Evolutionary conservation across 2,888 invertebrate genomes (phyloP).

Genomic region (Tillus elongatus): DNA sequence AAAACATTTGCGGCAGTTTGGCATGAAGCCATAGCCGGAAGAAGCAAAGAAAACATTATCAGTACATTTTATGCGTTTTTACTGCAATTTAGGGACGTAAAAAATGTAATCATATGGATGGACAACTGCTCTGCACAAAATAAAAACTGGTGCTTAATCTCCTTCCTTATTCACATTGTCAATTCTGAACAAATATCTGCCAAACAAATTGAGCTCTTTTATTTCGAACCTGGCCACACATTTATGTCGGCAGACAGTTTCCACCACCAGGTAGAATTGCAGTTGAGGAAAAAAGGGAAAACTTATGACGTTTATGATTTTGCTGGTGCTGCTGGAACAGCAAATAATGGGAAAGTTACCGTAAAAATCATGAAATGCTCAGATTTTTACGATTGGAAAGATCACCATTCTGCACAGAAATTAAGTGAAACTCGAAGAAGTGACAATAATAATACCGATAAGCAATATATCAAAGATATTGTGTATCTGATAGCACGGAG

Average conservation of each 20-base stretch:
- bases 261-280: constrained; percentile 27
- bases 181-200: constrained; percentile 12
- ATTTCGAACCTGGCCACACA: constrained; percentile 27
- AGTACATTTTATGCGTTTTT: constrained; percentile 19
- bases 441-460: too few relatives aligned
- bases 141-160: constrained; percentile 18
- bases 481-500: too few relatives aligned
- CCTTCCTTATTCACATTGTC: constrained; percentile 14
- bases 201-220: constrained; percentile 16
- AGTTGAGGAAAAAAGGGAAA: constrained; percentile 23
- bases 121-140: constrained; percentile 20
- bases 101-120: constrained; percentile 19
- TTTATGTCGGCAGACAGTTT: constrained; percentile 31
- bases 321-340: constrained; percentile 18
- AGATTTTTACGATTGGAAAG: constrained; percentile 21
- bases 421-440: too few relatives aligned
- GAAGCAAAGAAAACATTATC: constrained; percentile 17
- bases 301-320: constrained; percentile 21
- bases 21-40: constrained; percentile 16
- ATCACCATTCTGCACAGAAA: too few relatives aligned
- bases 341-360: constrained; percentile 17
- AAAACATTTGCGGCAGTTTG: constrained; percentile 17
- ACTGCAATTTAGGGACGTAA: constrained; percentile 15
- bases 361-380: constrained; percentile 18
- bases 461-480: too few relatives aligned